Base-by-base conservation (phyloP, 2,888 invertebrate genomes). In the Lissonota sp. region DNA sequence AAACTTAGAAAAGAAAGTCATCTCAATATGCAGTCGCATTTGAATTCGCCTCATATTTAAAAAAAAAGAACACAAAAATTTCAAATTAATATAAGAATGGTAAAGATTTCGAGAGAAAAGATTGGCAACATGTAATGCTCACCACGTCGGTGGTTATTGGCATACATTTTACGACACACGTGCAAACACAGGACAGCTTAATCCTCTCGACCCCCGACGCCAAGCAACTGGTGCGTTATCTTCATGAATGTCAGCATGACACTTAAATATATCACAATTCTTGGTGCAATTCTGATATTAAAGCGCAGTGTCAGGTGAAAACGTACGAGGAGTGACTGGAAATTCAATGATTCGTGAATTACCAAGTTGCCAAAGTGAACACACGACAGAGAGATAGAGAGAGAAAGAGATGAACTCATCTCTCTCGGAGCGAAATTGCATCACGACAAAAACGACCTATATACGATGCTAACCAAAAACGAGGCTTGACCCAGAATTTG, bases 401-500 rank as follows among this genome's bases (percentile, higher is more conserved):
- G 8, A 8, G 16, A 16, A 26, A 26, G 3, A 26, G 26, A 60
- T n/a, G 44, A 70, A n/a, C 37, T 14, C 16, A 40, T 44, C 8
- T 46, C 46, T 8, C 46, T 46, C 46, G 49, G 4, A n/a, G n/a
- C n/a, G n/a, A n/a, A n/a, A 1, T 49, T 12, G 49, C 12, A 49
- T 49, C 49, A 49, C 12, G n/a, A n/a, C 49, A 49, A 49, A 26
- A 26, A 26, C 49, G 5, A 49, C 12, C 10, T 49, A 49, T 49
- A 42, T 7, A 40, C 16, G 26, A 16, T 12, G 46, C 58, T 39
- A 58, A 60, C 60, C 37, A 39, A 39, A 58, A 73, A 79, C 63
- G 70, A 63, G 63, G 73, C 74, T 74, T 74, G 79, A 79, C 69
- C 79, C 69, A 74, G 73, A 79, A 79, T 63, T 62, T 40, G 55